These are phyloP conservation scores for Formica aserva DNA, from an alignment of 2,888 invertebrate species.

Conservation along the genomic window DNA sequence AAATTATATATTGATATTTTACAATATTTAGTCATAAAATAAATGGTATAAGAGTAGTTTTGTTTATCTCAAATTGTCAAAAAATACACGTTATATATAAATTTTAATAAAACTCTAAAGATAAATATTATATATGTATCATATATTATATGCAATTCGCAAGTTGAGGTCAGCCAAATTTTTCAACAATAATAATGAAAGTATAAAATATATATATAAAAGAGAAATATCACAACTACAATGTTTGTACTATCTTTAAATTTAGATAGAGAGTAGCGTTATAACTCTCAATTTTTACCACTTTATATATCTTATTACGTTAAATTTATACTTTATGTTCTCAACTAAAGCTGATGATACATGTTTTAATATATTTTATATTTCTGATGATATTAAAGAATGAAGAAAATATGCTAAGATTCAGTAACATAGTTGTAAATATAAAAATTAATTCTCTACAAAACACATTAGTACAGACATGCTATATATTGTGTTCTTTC, in stretches of 20 bases:
- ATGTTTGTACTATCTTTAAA: slow-evolving; percentile 26
- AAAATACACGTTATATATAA: background rate
- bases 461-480: background rate
- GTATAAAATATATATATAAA: background rate
- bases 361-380: background rate
- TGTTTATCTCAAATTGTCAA: background rate
- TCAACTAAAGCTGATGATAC: background rate
- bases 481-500: background rate
- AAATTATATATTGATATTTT: background rate
- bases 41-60: background rate
- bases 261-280: slow-evolving; percentile 8
- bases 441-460: background rate
- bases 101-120: slow-evolving; percentile 9
- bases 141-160: background rate
- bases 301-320: background rate
- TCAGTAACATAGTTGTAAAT: background rate
- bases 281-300: slow-evolving; percentile 41
- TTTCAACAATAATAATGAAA: background rate
- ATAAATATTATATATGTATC: slow-evolving; percentile 5
- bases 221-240: background rate
- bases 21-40: background rate
- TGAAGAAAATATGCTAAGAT: background rate
- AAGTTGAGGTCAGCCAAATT: slow-evolving; percentile 9
- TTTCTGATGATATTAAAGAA: background rate
- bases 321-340: background rate